Evolutionary conservation across 2,888 invertebrate species (phyloP).

Genomic region (Atherix ibis): DNA sequence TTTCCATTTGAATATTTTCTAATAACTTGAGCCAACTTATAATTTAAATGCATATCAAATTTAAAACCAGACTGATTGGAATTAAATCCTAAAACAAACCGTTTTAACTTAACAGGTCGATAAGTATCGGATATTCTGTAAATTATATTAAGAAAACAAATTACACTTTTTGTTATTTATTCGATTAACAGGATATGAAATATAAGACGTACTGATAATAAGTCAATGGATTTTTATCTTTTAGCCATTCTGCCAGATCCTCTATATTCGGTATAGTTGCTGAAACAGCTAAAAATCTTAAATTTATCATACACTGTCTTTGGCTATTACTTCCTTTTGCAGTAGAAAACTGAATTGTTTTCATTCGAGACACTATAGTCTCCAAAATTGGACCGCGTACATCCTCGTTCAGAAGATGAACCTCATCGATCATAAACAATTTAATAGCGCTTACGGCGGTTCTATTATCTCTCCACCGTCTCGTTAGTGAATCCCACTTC

Average conservation of each 20-base stretch:
- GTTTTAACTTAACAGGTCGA: conserved; percentile 56
- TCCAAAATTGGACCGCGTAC: conserved; percentile 59
- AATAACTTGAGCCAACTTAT: conserved; percentile 52
- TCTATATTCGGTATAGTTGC: conserved; percentile 65
- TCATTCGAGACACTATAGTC: conserved; percentile 67
- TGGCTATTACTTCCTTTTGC: neutral
- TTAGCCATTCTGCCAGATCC: conserved; percentile 59
- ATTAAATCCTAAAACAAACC: conserved; percentile 54
- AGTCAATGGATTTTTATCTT: too few species aligned
- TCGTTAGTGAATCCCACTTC: conserved; percentile 69
- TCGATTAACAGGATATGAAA: too few species aligned
- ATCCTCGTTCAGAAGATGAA: conserved; percentile 57
- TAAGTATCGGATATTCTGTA: conserved; percentile 51
- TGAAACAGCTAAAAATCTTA: conserved; percentile 57
- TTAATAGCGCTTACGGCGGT: conserved; percentile 45
- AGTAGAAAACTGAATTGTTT: conserved; percentile 42
- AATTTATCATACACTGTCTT: conserved; percentile 1
- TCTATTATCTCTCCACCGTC: conserved; percentile 54
- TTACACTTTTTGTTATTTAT: too few species aligned
- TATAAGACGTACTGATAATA: too few species aligned
- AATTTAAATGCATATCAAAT: conserved; percentile 63
- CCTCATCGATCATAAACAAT: conserved; percentile 60
- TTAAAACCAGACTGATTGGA: conserved; percentile 46
- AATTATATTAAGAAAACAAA: conserved; percentile 2
- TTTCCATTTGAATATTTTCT: conserved; percentile 53